Evolutionary conservation across 2,888 invertebrate species (phyloP).

Genomic region (Phaonia tiefii): DNA sequence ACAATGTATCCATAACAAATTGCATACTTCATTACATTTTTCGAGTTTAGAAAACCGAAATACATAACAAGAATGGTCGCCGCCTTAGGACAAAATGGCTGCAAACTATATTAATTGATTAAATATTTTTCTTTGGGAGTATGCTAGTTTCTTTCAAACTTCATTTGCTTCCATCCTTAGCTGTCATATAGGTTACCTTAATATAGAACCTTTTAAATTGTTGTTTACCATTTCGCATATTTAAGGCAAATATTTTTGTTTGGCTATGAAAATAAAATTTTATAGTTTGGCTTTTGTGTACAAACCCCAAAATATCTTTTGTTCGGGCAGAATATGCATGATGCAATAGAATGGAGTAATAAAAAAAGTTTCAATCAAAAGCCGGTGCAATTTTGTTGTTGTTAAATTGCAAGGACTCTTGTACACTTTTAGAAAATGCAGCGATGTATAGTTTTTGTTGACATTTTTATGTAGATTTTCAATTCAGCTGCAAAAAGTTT

Average conservation of each 20-base stretch:
- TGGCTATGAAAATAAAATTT: background rate
- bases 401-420: background rate
- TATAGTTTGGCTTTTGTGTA: constrained; percentile 11
- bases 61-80: too few species aligned
- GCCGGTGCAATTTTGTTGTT: background rate
- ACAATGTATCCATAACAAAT: too few species aligned
- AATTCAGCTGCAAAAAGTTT: background rate
- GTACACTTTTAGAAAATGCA: background rate
- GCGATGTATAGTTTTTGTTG: background rate
- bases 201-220: background rate
- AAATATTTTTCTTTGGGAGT: too few species aligned
- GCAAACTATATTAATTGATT: too few species aligned
- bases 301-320: constrained; percentile 8
- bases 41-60: too few species aligned
- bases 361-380: background rate
- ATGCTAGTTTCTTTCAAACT: too few species aligned
- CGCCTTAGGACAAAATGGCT: too few species aligned
- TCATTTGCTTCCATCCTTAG: too few species aligned
- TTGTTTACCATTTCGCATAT: background rate
- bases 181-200: too few species aligned
- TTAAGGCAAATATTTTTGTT: too few species aligned
- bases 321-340: constrained; percentile 28
- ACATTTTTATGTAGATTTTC: background rate
- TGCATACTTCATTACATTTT: too few species aligned
- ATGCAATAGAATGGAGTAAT: background rate